A percentile compares a stretch with the other conserved stretches of the same genome.
phyloP scores from a whole-genome alignment of 2,113 vertebrate genomes.

The Microtus ochrogaster region DNA sequence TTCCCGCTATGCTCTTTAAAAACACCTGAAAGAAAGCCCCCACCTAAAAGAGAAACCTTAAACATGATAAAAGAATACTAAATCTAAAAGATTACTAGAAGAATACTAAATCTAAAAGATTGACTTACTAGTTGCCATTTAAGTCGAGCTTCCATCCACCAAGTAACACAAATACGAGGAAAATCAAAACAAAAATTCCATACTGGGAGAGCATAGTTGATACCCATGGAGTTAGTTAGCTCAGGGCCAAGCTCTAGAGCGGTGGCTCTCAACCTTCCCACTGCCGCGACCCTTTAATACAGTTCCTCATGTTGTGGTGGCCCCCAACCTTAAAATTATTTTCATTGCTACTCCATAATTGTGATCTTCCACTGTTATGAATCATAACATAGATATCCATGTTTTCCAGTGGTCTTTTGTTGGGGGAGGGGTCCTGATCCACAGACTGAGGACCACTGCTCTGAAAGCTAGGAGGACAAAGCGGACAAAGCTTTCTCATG shows the following conservation, averaged over 20 bases:
- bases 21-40: neutral
- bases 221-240: neutral
- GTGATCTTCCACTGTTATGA: neutral
- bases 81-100: neutral
- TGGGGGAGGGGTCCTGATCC: neutral
- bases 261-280: neutral
- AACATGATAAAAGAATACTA: neutral
- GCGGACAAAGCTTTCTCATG: neutral
- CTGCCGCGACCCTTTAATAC: neutral
- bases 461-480: neutral
- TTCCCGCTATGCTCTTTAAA: neutral
- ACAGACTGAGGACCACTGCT: neutral
- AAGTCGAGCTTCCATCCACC: neutral
- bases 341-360: neutral
- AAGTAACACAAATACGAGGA: neutral
- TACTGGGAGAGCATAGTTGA: neutral
- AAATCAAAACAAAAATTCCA: neutral
- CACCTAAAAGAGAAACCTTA: neutral
- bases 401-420: neutral
- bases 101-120: neutral
- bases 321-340: neutral
- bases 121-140: neutral
- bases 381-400: neutral
- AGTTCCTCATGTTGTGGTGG: neutral
- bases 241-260: neutral